Evolutionary conservation across 2,888 invertebrate genomes (phyloP).

Genomic region (Hyles lineata): DNA sequence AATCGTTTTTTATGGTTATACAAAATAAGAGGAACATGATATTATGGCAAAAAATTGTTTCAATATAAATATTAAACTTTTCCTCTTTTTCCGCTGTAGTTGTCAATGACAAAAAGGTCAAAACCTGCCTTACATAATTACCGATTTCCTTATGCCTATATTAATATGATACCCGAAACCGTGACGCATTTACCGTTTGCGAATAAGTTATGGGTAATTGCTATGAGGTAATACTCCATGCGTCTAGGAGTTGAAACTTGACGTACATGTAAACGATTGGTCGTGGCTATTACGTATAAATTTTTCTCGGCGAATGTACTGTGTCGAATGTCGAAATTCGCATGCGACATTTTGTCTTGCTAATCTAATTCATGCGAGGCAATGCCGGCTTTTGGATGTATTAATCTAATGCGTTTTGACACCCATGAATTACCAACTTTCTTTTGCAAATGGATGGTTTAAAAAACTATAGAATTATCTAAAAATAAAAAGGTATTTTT

Average conservation of each 20-base stretch:
- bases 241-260: background rate
- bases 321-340: slow-evolving; percentile 28
- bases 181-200: background rate
- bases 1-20: background rate
- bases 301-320: slow-evolving; percentile 34
- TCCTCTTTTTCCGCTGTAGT: too few species aligned
- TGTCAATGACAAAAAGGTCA: too few species aligned
- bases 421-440: background rate
- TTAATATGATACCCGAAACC: background rate
- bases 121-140: background rate
- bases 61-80: too few species aligned
- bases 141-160: background rate
- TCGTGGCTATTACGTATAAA: background rate
- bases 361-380: slow-evolving; percentile 32
- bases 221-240: background rate
- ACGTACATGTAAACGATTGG: background rate
- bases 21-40: too few species aligned
- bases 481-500: too few species aligned
- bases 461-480: too few species aligned
- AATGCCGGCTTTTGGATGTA: slow-evolving; percentile 4
- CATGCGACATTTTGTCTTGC: slow-evolving; percentile 36
- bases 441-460: too few species aligned
- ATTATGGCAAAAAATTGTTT: too few species aligned
- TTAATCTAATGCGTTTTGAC: background rate
- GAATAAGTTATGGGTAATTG: slow-evolving; percentile 15